phyloP scores from a whole-genome alignment of 2,888 invertebrate genomes.

The Ariolimax columbianus region DNA sequence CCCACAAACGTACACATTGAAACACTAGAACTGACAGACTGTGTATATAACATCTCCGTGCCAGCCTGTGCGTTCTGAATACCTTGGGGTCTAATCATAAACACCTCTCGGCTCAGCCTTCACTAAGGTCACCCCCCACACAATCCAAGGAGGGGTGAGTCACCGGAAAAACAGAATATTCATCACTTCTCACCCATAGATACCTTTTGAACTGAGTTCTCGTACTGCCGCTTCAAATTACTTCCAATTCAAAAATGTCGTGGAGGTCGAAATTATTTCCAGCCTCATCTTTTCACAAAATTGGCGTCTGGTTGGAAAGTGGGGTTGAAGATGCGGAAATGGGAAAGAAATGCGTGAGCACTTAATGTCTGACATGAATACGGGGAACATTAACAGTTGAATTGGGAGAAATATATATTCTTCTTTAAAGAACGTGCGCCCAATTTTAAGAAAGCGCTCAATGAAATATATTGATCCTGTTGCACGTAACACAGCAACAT shows the following conservation, averaged over 20 bases:
- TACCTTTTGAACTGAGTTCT: not conserved
- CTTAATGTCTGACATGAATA: too few species aligned
- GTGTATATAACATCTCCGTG: too few species aligned
- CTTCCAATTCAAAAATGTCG: not conserved
- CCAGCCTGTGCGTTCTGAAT: too few species aligned
- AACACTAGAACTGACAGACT: too few species aligned
- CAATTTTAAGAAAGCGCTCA: too few species aligned
- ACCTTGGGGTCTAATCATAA: not conserved
- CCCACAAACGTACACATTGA: too few species aligned
- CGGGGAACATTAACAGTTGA: too few species aligned
- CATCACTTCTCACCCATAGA: not conserved
- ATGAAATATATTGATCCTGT: too few species aligned
- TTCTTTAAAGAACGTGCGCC: too few species aligned
- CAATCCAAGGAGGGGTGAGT: not conserved
- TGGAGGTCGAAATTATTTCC: not conserved
- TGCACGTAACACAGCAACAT: too few species aligned
- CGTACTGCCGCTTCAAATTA: not conserved
- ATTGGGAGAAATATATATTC: too few species aligned
- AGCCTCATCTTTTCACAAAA: not conserved
- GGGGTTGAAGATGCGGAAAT: not conserved
- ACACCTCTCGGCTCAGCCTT: not conserved
- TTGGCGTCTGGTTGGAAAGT: not conserved
- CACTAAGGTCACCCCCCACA: not conserved
- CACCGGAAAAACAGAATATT: not conserved
- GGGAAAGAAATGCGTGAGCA: too few species aligned